phyloP scores from a whole-genome alignment of 2,113 vertebrate species.

The Triplophysa siluroides region DNA sequence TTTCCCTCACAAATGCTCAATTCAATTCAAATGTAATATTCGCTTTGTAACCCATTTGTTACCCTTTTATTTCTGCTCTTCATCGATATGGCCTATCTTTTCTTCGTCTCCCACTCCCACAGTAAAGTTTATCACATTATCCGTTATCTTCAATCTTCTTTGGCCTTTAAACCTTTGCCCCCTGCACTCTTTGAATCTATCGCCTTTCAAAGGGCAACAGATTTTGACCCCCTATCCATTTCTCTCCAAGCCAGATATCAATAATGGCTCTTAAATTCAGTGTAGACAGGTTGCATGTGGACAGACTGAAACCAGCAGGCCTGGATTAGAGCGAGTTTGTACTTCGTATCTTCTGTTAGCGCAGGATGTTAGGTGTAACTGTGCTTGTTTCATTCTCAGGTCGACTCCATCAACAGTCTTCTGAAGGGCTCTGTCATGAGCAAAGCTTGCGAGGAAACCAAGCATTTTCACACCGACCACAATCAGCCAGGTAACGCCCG shows the following conservation, averaged over 20 bases:
- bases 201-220: conserved; percentile 40
- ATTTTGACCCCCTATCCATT: conserved; percentile 15
- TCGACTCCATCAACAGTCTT: conserved; percentile 90
- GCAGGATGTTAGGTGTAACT: conserved; percentile 22
- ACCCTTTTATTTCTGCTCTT: conserved; percentile 43
- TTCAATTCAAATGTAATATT: background rate
- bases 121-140: conserved; percentile 28
- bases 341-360: background rate
- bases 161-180: conserved; percentile 52
- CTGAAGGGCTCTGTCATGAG: conserved; percentile 90
- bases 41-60: background rate
- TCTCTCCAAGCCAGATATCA: conserved; percentile 47
- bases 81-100: conserved; percentile 17
- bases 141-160: conserved; percentile 5
- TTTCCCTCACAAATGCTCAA: background rate
- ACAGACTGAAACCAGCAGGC: conserved; percentile 44
- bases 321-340: conserved; percentile 1
- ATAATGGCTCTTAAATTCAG: conserved; percentile 50
- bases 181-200: conserved; percentile 29
- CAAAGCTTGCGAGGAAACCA: conserved; percentile 95
- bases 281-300: conserved; percentile 17
- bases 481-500: conserved; percentile 84
- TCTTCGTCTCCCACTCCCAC: conserved; percentile 37
- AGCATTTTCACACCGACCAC: conserved; percentile 93
- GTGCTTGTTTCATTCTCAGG: conserved; percentile 70